Evolutionary conservation across 1,140 invertebrate species (phyloP), one percentile per base, ranked within the genome.

Genomic region (Drosophila willistoni): DNA sequence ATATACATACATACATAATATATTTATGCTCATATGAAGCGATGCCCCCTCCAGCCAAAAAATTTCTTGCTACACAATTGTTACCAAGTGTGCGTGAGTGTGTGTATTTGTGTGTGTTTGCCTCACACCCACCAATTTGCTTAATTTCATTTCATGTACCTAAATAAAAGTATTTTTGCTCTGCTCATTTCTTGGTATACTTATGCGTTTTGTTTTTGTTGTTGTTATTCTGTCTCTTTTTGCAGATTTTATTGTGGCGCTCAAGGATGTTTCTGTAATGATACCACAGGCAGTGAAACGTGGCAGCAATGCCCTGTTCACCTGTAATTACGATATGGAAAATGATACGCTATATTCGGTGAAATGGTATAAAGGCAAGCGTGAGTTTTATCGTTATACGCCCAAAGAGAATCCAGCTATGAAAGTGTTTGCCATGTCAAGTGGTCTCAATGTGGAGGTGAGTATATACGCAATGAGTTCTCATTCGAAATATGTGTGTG

Each of bases 271-370:
- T 56, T 94, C 93, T 79, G 94, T 96, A 85, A 93, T 94, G 81
- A 94, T 95, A 79, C 96, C 96, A 25, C 93, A 94, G 81, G 95
- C 95, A 33, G 95, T 96, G 42, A 94, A 94, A 80, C 94, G 94
- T 42, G 96, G 95, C 42, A 94, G 95, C 65, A 94, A 94, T 39
- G 95, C 95, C 34, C 94, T 94, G 70, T 94, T 97, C 81, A 94
- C 94, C 84, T 97, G 96, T 91, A 94, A 95, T 90, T 97, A 96
- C 90, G 95, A 97, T 91, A 93, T 96, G 90, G 96, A 96, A 86
- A 94, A 94, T 34, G 96, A 96, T 74, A 94, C 94, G 36, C 93
- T 97, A 64, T 97, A 97, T 92, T 95, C 96, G 68, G 96, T 97
- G 77, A 97, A 97, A 93, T 97, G 96, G 96, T 97, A 97, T 92